Evolutionary conservation across 2,797 vertebrate species (phyloP).

Genomic region (Acipenser ruthenus): DNA sequence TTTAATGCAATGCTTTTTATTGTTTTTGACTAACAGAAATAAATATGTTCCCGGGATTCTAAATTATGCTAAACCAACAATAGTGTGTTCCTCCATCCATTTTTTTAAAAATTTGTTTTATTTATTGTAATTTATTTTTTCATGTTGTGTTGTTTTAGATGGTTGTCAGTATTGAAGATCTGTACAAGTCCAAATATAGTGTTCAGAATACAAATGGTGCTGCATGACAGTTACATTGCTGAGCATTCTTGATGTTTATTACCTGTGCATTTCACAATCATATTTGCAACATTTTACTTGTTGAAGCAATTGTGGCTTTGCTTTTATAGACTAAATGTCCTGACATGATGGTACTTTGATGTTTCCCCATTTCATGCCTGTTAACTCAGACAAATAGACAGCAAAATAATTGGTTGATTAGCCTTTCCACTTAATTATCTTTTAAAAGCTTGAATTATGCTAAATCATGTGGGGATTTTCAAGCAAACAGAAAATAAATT

Average conservation of each 20-base stretch:
- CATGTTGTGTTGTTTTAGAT: no score
- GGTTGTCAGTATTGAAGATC: no score
- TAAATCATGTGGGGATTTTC: background rate
- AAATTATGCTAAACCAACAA: no score
- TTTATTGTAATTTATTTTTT: no score
- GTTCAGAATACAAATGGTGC: background rate
- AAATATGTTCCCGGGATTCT: no score
- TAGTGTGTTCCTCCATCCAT: no score
- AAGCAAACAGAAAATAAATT: background rate
- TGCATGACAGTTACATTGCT: background rate
- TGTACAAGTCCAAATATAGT: no score
- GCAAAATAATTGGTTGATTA: constrained; percentile 4
- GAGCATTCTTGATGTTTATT: background rate
- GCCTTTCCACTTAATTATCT: constrained; percentile 2
- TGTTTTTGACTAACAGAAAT: no score
- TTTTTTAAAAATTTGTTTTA: no score
- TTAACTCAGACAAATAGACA: constrained; percentile 3
- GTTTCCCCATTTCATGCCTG: constrained; percentile 2
- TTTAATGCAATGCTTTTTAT: no score
- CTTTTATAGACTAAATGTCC: constrained; percentile 4
- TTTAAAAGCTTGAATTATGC: background rate
- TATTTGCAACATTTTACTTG: background rate
- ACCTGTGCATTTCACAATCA: background rate
- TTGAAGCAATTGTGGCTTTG: background rate
- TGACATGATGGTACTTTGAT: constrained; percentile 1